Conservation (phyloP, 2,888 invertebrate genomes). For the Leptopterna dolabrata region DNA sequence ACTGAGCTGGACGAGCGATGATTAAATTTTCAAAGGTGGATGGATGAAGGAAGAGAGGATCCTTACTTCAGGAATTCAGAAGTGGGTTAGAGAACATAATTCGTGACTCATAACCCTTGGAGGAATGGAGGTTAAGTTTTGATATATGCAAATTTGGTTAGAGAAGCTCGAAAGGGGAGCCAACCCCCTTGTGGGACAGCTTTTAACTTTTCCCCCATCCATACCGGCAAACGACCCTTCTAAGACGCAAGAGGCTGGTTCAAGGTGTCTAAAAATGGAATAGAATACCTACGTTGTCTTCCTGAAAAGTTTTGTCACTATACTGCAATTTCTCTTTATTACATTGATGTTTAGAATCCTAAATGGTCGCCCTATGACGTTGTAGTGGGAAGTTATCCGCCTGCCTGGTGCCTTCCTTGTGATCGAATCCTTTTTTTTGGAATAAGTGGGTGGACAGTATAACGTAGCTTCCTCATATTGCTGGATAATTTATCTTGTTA, state of each 20-base stretch:
- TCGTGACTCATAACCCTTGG: conserved; percentile 47
- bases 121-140: conserved; percentile 57
- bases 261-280: not conserved
- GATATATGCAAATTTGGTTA: conserved; percentile 58
- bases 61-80: conserved; percentile 39
- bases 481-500: no score
- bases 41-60: not conserved
- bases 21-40: conserved; percentile 38
- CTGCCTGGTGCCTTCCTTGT: no score
- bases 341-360: not conserved
- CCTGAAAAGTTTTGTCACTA: not conserved
- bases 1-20: not conserved
- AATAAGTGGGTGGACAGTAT: no score
- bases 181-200: conserved; percentile 38
- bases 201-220: conserved; percentile 46
- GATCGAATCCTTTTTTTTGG: no score
- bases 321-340: not conserved
- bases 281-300: not conserved
- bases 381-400: no score
- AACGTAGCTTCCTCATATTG: no score
- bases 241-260: not conserved
- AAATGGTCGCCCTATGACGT: not conserved
- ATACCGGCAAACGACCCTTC: not conserved
- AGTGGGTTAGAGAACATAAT: conserved; percentile 51
- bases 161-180: conserved; percentile 32